phyloP scores from a whole-genome alignment of 2,888 invertebrate genomes.

The Eupithecia pulchellata region DNA sequence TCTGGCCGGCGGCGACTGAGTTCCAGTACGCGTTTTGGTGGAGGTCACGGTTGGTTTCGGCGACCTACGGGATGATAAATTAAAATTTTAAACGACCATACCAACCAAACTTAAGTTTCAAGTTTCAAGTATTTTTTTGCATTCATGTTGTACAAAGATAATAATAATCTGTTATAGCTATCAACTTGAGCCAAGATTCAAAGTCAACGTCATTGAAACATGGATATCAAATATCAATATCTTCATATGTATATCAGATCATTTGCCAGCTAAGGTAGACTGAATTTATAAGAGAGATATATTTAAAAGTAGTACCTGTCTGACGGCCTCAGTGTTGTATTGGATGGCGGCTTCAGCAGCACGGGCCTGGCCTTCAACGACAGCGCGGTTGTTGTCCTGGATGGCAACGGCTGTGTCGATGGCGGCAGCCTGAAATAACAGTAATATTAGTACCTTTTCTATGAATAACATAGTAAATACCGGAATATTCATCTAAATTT shows the following conservation, averaged over 20 bases:
- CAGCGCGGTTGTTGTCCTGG: conserved; percentile 69
- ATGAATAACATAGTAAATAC: no score
- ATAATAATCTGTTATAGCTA: no score
- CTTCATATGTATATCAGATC: no score
- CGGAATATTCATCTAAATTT: no score
- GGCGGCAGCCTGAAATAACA: conserved; percentile 67
- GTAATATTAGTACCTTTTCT: no score
- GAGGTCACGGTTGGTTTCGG: conserved; percentile 72
- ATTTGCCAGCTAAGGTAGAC: not conserved
- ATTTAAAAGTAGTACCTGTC: conserved; percentile 34
- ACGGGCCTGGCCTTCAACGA: conserved; percentile 69
- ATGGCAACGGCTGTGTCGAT: conserved; percentile 76
- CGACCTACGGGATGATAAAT: conserved; percentile 50
- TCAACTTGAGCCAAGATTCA: no score
- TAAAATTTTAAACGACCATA: not conserved
- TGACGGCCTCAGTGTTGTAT: conserved; percentile 70
- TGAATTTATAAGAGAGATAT: not conserved
- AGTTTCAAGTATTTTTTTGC: no score
- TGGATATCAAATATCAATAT: no score
- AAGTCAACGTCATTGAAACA: not conserved
- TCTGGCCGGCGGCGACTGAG: conserved; percentile 72
- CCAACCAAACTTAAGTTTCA: not conserved
- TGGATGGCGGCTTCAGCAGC: conserved; percentile 74
- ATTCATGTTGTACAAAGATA: no score
- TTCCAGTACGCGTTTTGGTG: conserved; percentile 81